Percentiles rank a stretch among this genome's conserved stretches.
These are phyloP conservation scores for Oreochromis aureus DNA, from an alignment of 2,113 vertebrate species.

Conservation along the genomic window DNA sequence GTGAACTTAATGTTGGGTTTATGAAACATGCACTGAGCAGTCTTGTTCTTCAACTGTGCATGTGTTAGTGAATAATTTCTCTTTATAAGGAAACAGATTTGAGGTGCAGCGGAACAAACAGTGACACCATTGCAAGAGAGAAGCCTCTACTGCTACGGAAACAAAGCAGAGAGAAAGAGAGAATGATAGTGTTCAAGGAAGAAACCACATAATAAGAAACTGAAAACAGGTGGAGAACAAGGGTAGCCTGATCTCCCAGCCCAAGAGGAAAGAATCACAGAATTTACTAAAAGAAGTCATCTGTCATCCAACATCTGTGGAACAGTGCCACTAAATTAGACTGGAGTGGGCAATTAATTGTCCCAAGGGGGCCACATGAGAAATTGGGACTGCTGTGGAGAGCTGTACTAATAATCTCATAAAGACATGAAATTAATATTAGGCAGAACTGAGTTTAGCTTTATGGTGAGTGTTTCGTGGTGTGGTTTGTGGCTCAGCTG, in stretches of 20 bases:
- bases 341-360: not conserved
- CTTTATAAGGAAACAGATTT: not conserved
- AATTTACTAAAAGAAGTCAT: not conserved
- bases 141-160: not conserved
- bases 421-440: too few relatives aligned
- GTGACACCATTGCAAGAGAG: not conserved
- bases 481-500: too few relatives aligned
- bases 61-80: not conserved
- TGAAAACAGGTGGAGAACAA: not conserved
- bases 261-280: not conserved
- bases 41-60: not conserved
- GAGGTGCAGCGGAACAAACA: not conserved
- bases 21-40: not conserved
- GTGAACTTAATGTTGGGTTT: not conserved
- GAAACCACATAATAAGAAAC: not conserved
- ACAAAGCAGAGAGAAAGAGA: not conserved
- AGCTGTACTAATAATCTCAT: too few relatives aligned
- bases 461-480: too few relatives aligned
- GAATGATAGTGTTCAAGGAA: not conserved
- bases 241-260: not conserved
- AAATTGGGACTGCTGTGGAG: too few relatives aligned
- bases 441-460: too few relatives aligned
- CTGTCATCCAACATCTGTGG: not conserved
- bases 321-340: not conserved
- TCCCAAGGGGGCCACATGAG: too few relatives aligned